Conservation (phyloP, 2,797 vertebrate genomes). For the Megalops cyprinoides region DNA sequence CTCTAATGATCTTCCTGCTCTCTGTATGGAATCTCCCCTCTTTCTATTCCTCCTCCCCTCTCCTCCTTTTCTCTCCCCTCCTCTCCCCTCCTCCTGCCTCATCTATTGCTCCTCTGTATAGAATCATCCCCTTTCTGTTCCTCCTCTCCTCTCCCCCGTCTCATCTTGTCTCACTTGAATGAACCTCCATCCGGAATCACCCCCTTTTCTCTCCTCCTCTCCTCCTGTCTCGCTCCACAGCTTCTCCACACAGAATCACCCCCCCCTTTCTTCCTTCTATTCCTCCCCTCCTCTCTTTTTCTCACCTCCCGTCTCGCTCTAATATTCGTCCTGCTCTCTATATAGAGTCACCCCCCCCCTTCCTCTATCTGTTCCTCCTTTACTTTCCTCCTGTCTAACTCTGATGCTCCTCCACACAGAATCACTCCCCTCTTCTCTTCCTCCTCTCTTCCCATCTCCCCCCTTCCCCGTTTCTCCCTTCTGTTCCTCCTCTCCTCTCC, state of each 20-base stretch:
- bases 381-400: too few relatives aligned
- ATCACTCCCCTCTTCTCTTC: too few relatives aligned
- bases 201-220: background rate
- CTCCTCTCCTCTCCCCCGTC: too few relatives aligned
- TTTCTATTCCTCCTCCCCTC: background rate
- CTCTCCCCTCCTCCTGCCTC: constrained; percentile 22
- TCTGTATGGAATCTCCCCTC: too few relatives aligned
- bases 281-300: background rate
- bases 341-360: constrained; percentile 31
- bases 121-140: constrained; percentile 14
- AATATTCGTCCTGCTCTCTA: too few relatives aligned
- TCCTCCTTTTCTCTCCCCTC: constrained; percentile 25
- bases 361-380: constrained; percentile 22
- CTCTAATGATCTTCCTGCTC: background rate
- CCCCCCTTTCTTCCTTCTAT: constrained; percentile 38
- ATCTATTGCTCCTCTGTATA: constrained; percentile 7
- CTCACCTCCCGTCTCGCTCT: too few relatives aligned
- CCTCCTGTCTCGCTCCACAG: constrained; percentile 29
- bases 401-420: too few relatives aligned
- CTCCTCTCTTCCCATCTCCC: too few relatives aligned
- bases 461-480: background rate
- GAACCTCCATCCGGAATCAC: too few relatives aligned
- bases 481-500: background rate
- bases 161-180: too few relatives aligned
- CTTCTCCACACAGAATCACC: constrained; percentile 3